Conservation (phyloP, 2,113 vertebrate genomes). For the Synchiropus splendidus region DNA sequence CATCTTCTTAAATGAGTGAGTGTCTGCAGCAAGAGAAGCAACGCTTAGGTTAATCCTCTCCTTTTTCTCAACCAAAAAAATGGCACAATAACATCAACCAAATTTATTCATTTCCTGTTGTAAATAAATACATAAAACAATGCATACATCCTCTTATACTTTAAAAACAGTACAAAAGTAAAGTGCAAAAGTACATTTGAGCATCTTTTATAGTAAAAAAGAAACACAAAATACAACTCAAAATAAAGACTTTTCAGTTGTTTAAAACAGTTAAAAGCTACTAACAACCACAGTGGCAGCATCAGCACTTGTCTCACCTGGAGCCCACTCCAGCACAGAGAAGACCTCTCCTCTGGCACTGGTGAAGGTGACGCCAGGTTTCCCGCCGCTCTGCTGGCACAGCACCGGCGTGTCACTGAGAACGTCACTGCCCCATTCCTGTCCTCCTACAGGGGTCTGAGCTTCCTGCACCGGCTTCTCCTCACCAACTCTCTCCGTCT, state of each 20-base stretch:
- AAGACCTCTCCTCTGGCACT: conserved; percentile 98
- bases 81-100: too few species aligned
- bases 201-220: neutral
- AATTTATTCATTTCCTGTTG: too few species aligned
- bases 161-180: too few species aligned
- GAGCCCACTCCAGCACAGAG: conserved; percentile 88
- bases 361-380: conserved; percentile 94
- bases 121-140: too few species aligned
- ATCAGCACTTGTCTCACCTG: too few species aligned
- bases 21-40: conserved; percentile 75
- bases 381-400: conserved; percentile 92
- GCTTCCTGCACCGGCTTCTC: conserved; percentile 65
- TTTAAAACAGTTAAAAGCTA: too few species aligned
- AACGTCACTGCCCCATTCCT: conserved; percentile 91
- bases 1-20: conserved; percentile 92
- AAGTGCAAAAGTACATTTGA: neutral
- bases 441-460: conserved; percentile 74
- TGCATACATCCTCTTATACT: too few species aligned
- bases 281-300: too few species aligned
- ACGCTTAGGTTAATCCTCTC: neutral
- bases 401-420: conserved; percentile 94
- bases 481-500: conserved; percentile 54
- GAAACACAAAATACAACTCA: neutral
- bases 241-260: neutral
- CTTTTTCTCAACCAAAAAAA: neutral